phyloP scores from a whole-genome alignment of 2,888 invertebrate species.

The Lasioglossum morio region DNA sequence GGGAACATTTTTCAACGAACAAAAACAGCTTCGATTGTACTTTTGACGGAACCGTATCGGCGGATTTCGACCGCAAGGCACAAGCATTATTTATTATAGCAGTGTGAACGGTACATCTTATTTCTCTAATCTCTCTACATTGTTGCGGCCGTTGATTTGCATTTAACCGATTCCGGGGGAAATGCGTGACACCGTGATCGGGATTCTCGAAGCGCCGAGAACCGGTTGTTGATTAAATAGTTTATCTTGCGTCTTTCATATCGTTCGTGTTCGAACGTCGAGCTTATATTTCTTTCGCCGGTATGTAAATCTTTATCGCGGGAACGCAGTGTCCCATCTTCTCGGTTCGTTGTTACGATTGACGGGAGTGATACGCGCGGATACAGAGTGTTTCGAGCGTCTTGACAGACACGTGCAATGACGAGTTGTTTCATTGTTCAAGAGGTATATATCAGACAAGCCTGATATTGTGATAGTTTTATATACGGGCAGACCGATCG shows the following conservation, averaged over 20 bases:
- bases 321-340: neutral
- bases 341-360: neutral
- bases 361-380: neutral
- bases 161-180: neutral
- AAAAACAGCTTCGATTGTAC: neutral
- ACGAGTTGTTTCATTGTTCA: slow-evolving; percentile 31
- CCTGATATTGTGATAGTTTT: slow-evolving; percentile 31
- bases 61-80: slow-evolving; percentile 43
- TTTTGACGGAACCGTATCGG: neutral
- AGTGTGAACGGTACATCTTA: slow-evolving; percentile 13
- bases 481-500: slow-evolving; percentile 8
- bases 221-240: slow-evolving; percentile 18
- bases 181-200: neutral
- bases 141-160: slow-evolving; percentile 31
- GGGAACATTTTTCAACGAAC: neutral
- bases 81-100: slow-evolving; percentile 56
- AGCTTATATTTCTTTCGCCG: neutral
- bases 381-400: slow-evolving; percentile 1
- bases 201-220: neutral
- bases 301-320: neutral
- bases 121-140: slow-evolving; percentile 10
- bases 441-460: slow-evolving; percentile 17
- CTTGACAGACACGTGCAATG: slow-evolving; percentile 27
- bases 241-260: slow-evolving; percentile 18
- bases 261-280: slow-evolving; percentile 2